These are phyloP conservation scores for Tiaroga cobitis DNA, from an alignment of 2,797 vertebrate species.

Conservation along the genomic window DNA sequence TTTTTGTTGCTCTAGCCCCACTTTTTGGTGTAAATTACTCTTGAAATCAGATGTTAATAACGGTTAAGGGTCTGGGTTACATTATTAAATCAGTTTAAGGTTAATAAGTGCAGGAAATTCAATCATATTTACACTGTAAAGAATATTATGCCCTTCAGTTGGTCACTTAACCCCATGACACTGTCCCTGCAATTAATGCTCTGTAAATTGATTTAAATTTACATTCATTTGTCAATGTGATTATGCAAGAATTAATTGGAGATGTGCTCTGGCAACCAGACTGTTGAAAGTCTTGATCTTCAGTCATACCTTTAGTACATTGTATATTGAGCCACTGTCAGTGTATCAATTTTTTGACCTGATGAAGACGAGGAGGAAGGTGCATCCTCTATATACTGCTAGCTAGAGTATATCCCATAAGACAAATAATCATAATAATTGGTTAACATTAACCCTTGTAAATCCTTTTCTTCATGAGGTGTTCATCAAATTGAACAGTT, in stretches of 20 bases:
- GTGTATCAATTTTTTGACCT: background rate
- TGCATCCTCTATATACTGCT: background rate
- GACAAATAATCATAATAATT: conserved; percentile 7
- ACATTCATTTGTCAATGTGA: conserved; percentile 3
- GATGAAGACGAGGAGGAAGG: background rate
- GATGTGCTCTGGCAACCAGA: conserved; percentile 17
- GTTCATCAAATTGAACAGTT: background rate
- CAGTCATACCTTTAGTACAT: background rate
- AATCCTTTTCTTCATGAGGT: background rate
- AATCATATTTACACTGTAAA: conserved; percentile 9
- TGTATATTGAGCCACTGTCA: background rate
- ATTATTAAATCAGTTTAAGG: background rate
- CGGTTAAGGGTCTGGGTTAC: background rate
- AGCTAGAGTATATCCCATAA: background rate
- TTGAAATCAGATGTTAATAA: background rate
- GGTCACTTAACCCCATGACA: conserved; percentile 2
- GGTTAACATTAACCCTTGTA: background rate
- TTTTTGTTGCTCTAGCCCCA: background rate
- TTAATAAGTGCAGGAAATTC: conserved; percentile 6
- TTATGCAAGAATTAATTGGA: conserved; percentile 22
- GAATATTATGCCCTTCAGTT: background rate
- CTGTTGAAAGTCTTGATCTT: conserved; percentile 8
- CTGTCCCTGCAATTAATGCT: conserved; percentile 15
- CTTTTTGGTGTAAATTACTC: background rate
- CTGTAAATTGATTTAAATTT: conserved; percentile 28